Evolutionary conservation across 2,797 vertebrate genomes (phyloP).

Genomic region (Urophycis tenuis): DNA sequence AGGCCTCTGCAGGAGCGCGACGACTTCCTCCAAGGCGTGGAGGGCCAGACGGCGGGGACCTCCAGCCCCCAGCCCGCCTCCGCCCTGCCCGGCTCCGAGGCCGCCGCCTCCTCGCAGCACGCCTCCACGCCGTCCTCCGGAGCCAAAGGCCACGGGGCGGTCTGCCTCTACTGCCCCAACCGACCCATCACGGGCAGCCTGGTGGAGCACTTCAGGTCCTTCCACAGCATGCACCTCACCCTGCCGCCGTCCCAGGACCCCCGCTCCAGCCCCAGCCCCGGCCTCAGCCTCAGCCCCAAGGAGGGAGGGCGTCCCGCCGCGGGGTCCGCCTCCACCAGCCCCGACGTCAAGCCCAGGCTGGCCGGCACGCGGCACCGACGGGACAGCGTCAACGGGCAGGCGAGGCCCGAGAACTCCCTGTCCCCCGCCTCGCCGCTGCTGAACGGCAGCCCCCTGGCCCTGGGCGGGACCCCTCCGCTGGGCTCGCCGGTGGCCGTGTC

Average conservation of each 20-base stretch:
- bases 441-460: constrained; percentile 69
- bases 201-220: constrained; percentile 82
- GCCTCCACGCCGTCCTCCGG: constrained; percentile 24
- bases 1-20: constrained; percentile 48
- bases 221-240: constrained; percentile 78
- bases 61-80: constrained; percentile 53
- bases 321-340: constrained; percentile 27
- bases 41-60: constrained; percentile 45
- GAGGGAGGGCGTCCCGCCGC: constrained; percentile 31
- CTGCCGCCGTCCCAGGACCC: constrained; percentile 62
- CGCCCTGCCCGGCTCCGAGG: constrained; percentile 46
- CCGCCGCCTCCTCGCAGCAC: constrained; percentile 42
- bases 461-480: constrained; percentile 52
- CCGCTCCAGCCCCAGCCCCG: constrained; percentile 44
- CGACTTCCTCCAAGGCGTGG: constrained; percentile 50
- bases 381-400: constrained; percentile 71
- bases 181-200: constrained; percentile 75
- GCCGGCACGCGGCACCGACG: constrained; percentile 49
- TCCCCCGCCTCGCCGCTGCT: constrained; percentile 63
- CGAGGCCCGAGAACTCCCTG: constrained; percentile 35
- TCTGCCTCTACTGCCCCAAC: constrained; percentile 88
- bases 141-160: constrained; percentile 53
- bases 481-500: constrained; percentile 57
- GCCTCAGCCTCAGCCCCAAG: constrained; percentile 65
- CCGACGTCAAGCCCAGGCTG: constrained; percentile 44